These are phyloP conservation scores for Bombus confusus DNA, from an alignment of 1,140 invertebrate genomes.

Conservation along the genomic window DNA sequence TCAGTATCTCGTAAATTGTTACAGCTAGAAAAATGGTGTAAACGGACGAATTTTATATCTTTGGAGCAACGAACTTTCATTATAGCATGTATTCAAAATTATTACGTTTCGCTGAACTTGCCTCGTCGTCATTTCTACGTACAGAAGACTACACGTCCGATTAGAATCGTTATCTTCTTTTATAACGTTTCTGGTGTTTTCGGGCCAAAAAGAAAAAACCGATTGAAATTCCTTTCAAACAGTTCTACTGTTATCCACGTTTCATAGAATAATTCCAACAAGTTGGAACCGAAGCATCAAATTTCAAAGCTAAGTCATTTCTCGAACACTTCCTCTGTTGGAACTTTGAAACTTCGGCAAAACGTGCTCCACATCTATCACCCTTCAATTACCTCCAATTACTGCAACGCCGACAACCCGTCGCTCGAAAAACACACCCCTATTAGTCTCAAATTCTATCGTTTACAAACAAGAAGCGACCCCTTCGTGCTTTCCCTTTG, in stretches of 20 bases:
- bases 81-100: not conserved
- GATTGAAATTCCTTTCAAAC: no score
- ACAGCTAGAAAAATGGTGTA: not conserved
- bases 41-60: not conserved
- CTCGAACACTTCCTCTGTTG: not conserved
- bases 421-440: not conserved
- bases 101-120: not conserved
- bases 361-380: not conserved
- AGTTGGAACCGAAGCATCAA: no score
- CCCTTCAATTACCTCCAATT: not conserved
- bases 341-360: not conserved
- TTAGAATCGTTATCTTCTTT: no score
- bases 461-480: slow-evolving; percentile 8
- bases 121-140: no score
- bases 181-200: no score
- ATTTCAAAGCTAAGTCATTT: no score
- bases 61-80: not conserved
- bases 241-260: no score
- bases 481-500: no score
- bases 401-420: not conserved
- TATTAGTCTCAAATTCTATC: not conserved
- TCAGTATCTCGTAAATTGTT: not conserved
- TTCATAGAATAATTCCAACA: no score
- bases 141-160: no score
- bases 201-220: no score